Conservation (phyloP, 2,888 invertebrate genomes). For the Conistra vaccinii region DNA sequence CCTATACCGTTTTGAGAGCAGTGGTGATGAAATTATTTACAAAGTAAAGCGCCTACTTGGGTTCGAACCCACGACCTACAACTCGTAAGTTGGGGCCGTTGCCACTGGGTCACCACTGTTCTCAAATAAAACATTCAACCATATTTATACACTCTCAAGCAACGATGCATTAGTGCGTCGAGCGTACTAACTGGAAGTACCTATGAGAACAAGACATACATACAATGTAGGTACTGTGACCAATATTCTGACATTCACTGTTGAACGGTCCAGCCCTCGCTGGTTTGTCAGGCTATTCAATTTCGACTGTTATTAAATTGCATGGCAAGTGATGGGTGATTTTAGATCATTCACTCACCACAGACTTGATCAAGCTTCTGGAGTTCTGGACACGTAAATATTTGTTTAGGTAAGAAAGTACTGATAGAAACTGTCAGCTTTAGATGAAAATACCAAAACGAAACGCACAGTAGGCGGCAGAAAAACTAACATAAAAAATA, state of each 20-base stretch:
- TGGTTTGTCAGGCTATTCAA: background rate
- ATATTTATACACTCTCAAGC: background rate
- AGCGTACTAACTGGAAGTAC: too few species aligned
- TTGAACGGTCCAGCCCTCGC: background rate
- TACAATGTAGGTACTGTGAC: background rate
- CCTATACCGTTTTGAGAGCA: too few species aligned
- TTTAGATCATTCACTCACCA: background rate
- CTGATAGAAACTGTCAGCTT: background rate
- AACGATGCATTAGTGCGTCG: background rate
- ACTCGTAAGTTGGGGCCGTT: too few species aligned
- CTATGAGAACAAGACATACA: too few species aligned
- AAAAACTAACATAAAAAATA: slow-evolving; percentile 21
- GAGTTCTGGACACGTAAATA: background rate
- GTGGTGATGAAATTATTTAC: too few species aligned
- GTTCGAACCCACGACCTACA: too few species aligned
- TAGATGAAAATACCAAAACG: background rate
- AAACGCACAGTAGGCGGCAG: background rate
- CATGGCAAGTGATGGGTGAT: background rate
- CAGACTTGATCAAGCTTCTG: background rate
- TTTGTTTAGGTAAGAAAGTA: background rate
- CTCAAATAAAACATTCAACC: background rate
- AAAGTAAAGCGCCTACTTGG: too few species aligned
- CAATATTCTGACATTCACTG: background rate
- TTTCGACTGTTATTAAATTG: slow-evolving; percentile 6
- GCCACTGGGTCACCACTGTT: too few species aligned